Percentiles rank a stretch among this genome's conserved stretches.
Evolutionary conservation across 2,113 vertebrate species (phyloP).

Genomic region (Xenopus tropicalis): UCB_Xtro_10.0 CM004443.2:145508001-145508500

Average conservation of each 20-base stretch:
- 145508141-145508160: too few species aligned
- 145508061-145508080: too few species aligned
- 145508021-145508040: too few species aligned
- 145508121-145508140: too few species aligned
- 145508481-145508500: slow-evolving; percentile 65
- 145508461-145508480: slow-evolving; percentile 64
- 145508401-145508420: slow-evolving; percentile 57
- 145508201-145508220: slow-evolving; percentile 67
- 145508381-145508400: slow-evolving; percentile 62
- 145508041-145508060: too few species aligned
- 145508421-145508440: slow-evolving; percentile 47
- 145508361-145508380: slow-evolving; percentile 48
- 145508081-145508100: too few species aligned
- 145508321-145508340: background rate
- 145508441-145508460: slow-evolving; percentile 63
- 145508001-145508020: too few species aligned
- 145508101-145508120: too few species aligned
- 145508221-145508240: slow-evolving; percentile 93
- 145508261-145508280: slow-evolving; percentile 72
- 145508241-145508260: slow-evolving; percentile 77
- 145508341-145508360: slow-evolving; percentile 47
- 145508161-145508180: too few species aligned
- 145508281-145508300: slow-evolving; percentile 80
- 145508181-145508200: background rate
- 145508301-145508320: slow-evolving; percentile 62